Evolutionary conservation across 2,113 vertebrate species (phyloP), one percentile per base, ranked within the genome.

Genomic region (Nibea coibor): DNA sequence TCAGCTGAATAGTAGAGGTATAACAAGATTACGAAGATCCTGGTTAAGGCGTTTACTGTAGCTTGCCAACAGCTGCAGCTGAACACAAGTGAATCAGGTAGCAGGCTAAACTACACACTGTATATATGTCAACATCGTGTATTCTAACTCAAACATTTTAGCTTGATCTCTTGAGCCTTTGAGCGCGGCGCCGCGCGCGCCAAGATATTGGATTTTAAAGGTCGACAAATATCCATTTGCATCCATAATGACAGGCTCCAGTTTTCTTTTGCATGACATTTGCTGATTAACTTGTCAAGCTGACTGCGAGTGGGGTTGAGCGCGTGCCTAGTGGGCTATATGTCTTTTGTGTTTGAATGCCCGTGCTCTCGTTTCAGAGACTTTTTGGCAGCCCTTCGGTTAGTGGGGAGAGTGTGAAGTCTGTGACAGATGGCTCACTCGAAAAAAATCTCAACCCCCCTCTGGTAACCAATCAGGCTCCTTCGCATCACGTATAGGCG

Each of bases 361-460:
- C 77, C 78, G 76, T 86, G 74, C 31, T 69, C 50, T 63, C 71
- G 63, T 59, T 84, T 76, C 67, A 26, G 69, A 85, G 82, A 70
- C 50, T 63, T 83, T 90, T 83, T 90, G 90, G 89, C 87, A 88
- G 80, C 78, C 79, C 72, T 63, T 45, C 24, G 75, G 72, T 69
- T 72, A 69, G 76, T 82, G 78, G 64, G 58, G 89, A 90, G 89
- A 85, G 89, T 91, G 93, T 89, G 87, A 94, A 94, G 63, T 87
- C 85, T 5, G 71, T 68, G 87, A 91, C 93, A 94, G 93, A 94
- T 93, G 91, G 93, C 91, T 91, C 74, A 71, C 53, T 61, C 64
- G 84, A 83, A 79, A 77, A 84, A 87, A 84, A 87, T 77, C 24
- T 45, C 71, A 61, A 79, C 57, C 76, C 84, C 90, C 90, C 88